Evolutionary conservation across 2,888 invertebrate genomes (phyloP), one percentile per base, ranked within the genome.

Genomic region (Dryobota labecula): DNA sequence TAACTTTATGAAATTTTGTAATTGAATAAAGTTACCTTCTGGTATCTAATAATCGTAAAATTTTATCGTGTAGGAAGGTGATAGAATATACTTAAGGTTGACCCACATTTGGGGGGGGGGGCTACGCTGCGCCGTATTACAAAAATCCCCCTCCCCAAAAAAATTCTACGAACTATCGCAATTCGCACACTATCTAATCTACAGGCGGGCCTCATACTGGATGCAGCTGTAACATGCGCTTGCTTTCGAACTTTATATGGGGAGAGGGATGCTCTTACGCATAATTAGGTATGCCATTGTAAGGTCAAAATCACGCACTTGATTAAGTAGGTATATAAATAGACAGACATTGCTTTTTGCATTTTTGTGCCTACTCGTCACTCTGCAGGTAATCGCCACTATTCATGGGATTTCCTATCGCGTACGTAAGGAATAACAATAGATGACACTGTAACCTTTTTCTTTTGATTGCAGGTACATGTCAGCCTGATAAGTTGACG

Each of bases 401-500:
- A 43, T 66, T 51, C 18, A 49, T 51, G 9, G 9, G 2, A 54
- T 20, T 18, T 64, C 51, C 38, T 11, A 6, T 67, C n/a, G 38
- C 9, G 51, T 47, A n/a, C 3, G 27, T 70, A 45, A 47, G 24
- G 13, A 51, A 70, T n/a, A 64, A 36, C 33, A 71, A 71, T 61
- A 54, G 49, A 62, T 72, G 62, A 62, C 53, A 56, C 38, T 74
- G 57, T 61, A 73, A 58, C 9, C 41, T 65, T 79, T 64, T 73
- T 80, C 60, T 76, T 75, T 86, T 84, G 62, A 61, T 87, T 87
- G 33, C 87, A 87, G 87, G 87, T 87, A 87, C 85, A 86, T 87
- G 87, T 68, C 82, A 62, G 74, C 80, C 68, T 85, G 58, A 72
- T 68, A 70, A 68, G 61, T 80, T 77, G 78, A 74, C 72, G 65